A percentile compares a stretch with the other conserved stretches of the same genome.
Evolutionary conservation across 1,140 invertebrate genomes (phyloP).

Genomic region (Conus ventricosus): DNA sequence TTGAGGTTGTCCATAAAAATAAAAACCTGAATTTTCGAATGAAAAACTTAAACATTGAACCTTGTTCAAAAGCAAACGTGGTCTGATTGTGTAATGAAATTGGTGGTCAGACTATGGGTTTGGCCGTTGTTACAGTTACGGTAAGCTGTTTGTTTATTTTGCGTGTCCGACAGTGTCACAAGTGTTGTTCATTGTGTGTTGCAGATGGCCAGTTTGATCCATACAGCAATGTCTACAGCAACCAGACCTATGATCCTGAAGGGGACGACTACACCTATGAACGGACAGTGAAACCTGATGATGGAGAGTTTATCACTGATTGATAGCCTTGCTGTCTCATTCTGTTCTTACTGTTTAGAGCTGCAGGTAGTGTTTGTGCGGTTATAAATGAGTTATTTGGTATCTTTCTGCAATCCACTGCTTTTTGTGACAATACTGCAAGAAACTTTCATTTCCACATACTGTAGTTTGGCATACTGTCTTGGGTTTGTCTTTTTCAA

Average conservation of each 20-base stretch:
- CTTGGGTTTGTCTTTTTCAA: not conserved
- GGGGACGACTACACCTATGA: slow-evolving; percentile 15
- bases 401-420: not conserved
- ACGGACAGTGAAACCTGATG: not conserved
- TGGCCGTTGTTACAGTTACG: too few relatives aligned
- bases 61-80: too few relatives aligned
- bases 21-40: too few relatives aligned
- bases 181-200: not conserved
- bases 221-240: slow-evolving; percentile 15
- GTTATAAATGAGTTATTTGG: not conserved
- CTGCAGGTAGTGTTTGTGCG: not conserved
- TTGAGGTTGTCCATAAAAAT: too few relatives aligned
- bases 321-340: not conserved
- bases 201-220: not conserved
- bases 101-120: too few relatives aligned
- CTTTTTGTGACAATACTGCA: not conserved
- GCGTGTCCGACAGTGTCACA: too few relatives aligned
- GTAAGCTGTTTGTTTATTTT: too few relatives aligned
- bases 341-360: not conserved
- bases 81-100: too few relatives aligned
- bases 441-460: not conserved
- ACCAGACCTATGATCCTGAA: slow-evolving; percentile 28
- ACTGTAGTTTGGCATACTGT: not conserved
- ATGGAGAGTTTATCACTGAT: not conserved
- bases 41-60: too few relatives aligned